Base-by-base conservation (phyloP, 2,113 vertebrate species). In the Baryphthengus martii region DNA sequence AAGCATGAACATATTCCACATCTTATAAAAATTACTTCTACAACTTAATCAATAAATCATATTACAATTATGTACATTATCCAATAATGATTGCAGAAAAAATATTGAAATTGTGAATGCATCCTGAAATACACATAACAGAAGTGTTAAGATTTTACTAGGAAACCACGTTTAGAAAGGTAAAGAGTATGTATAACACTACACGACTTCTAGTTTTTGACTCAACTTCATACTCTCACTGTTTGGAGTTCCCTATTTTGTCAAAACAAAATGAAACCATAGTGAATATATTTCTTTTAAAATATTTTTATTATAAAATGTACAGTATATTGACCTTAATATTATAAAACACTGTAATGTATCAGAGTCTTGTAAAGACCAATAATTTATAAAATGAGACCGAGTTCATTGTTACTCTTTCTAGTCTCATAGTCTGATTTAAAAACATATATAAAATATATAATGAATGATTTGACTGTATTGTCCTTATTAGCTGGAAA, bases 341-440 rank as follows among this genome's bases (percentile, higher is more conserved):
- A 95, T 96, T 98, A 97, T 97, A 98, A 96, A 97, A 98, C 97
- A 97, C 95, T 96, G 96, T 90, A 93, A 95, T 86, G 95, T 90
- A 97, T 93, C 96, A 97, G 92, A 98, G 97, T 98, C 98, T 98
- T 98, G 96, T 98, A 98, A 98, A 98, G 97, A 98, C 98, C 98
- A 99, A 99, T 99, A 98, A 99, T 98, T 99, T 99, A 99, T 98
- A 96, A 97, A 97, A 98, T 94, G 97, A 98, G 98, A 97, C 95
- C 75, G 88, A 88, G 47, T 96, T 94, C 26, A 77, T 24, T 52
- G 59, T 79, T 88, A 89, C 47, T 92, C 87, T 95, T 94, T 97
- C 93, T 86, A 94, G 96, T 97, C 98, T 98, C 98, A 98, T 97
- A 96, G 97, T 98, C 98, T 92, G 88, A 95, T 95, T 94, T 89